Evolutionary conservation across 2,888 invertebrate species (phyloP).

Genomic region (Pinctada fucata): DNA sequence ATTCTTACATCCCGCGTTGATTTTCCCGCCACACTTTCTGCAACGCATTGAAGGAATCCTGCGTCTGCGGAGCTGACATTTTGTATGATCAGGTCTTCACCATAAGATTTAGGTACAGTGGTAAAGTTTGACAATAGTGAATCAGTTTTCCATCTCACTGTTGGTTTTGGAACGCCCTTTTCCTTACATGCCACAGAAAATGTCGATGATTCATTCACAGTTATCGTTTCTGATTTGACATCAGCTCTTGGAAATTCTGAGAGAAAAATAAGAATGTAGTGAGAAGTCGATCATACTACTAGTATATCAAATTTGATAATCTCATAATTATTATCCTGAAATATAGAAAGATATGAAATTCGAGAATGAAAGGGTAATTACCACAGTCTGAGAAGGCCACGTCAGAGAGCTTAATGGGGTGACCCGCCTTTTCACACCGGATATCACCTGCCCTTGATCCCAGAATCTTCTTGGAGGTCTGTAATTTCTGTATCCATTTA

Average conservation of each 20-base stretch:
- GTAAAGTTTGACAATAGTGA: slow-evolving; percentile 42
- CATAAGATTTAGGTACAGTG: slow-evolving; percentile 29
- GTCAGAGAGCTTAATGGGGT: slow-evolving; percentile 16
- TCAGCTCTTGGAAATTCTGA: slow-evolving; percentile 44
- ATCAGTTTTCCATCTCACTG: slow-evolving; percentile 48
- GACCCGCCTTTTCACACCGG: slow-evolving; percentile 16
- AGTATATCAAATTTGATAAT: no score
- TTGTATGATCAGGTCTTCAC: slow-evolving; percentile 40
- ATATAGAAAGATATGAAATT: no score
- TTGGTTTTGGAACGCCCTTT: slow-evolving; percentile 44
- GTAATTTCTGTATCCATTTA: slow-evolving; percentile 53
- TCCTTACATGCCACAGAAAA: slow-evolving; percentile 44
- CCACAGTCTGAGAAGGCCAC: slow-evolving; percentile 34
- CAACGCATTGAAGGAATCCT: slow-evolving; percentile 51
- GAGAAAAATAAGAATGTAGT: slow-evolving; percentile 1
- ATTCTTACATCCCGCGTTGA: slow-evolving; percentile 35
- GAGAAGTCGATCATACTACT: no score
- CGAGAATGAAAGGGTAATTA: neutral
- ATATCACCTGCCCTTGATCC: slow-evolving; percentile 34
- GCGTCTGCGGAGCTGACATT: slow-evolving; percentile 50
- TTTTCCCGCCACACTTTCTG: slow-evolving; percentile 49
- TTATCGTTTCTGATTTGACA: slow-evolving; percentile 37
- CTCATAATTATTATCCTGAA: no score
- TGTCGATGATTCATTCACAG: slow-evolving; percentile 40
- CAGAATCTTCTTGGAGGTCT: slow-evolving; percentile 26